A percentile compares a stretch with the other conserved stretches of the same genome.
Evolutionary conservation across 2,797 vertebrate species (phyloP).

Genomic region (Pantherophis vulpinus): DNA sequence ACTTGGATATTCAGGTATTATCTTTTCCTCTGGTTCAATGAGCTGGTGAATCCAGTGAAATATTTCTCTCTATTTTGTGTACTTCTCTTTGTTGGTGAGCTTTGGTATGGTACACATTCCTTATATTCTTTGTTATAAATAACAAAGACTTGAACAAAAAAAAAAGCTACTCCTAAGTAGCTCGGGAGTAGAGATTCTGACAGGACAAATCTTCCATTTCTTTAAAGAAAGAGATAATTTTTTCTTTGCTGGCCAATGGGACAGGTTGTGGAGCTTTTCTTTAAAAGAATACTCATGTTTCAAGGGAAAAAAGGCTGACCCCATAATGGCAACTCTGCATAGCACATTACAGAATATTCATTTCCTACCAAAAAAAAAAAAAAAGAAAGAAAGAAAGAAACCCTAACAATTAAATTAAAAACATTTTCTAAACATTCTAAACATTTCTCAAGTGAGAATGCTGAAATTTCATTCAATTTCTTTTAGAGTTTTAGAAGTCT

Average conservation of each 20-base stretch:
- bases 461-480: neutral
- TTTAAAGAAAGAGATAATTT: neutral
- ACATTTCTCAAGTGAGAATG: neutral
- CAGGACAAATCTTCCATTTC: neutral
- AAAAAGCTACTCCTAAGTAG: neutral
- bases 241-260: neutral
- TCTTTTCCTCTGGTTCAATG: neutral
- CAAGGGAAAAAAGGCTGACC: neutral
- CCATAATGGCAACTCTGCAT: neutral
- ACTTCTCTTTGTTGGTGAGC: neutral
- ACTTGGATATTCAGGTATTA: neutral
- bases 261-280: neutral
- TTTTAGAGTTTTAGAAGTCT: neutral
- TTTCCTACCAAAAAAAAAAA: neutral
- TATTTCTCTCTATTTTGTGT: neutral
- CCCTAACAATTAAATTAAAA: neutral
- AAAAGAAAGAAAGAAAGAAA: neutral
- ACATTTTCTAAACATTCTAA: neutral
- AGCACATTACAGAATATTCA: neutral
- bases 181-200: neutral
- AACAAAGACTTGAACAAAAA: neutral
- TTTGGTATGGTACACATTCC: neutral
- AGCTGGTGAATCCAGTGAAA: neutral
- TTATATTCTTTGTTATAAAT: neutral
- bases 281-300: neutral